Percentiles rank a stretch among this genome's conserved stretches.
Evolutionary conservation across 2,113 vertebrate species (phyloP).

Genomic region (Prionailurus bengalensis): DNA sequence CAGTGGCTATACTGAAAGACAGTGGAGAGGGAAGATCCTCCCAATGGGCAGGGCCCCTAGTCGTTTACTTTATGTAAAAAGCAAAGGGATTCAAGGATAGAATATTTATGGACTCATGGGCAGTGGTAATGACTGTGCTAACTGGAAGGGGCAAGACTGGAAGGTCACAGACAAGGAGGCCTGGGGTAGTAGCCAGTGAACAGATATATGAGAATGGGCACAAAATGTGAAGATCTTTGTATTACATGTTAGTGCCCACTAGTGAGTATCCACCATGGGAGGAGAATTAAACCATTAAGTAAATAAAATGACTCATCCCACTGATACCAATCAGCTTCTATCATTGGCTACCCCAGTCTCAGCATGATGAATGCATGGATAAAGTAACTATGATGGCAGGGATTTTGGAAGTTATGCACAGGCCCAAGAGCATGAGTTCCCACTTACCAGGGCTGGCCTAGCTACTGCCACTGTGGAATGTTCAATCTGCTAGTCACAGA

Average conservation of each 20-base stretch:
- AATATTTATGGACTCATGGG: neutral
- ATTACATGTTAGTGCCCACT: neutral
- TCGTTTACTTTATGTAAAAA: neutral
- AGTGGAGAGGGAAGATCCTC: neutral
- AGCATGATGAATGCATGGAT: neutral
- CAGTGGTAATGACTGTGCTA: neutral
- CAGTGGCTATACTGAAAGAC: neutral
- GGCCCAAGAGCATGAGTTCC: neutral
- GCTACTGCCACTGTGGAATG: neutral
- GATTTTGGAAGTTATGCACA: neutral
- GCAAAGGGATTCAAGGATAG: neutral
- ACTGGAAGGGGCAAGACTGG: neutral
- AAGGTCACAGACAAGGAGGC: neutral
- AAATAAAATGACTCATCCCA: constrained; percentile 1
- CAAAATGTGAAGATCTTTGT: neutral
- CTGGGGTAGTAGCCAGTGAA: neutral
- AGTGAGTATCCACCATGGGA: neutral
- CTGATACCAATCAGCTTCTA: neutral
- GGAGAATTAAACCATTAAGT: neutral
- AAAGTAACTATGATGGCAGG: neutral
- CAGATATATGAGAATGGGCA: neutral
- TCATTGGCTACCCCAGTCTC: neutral
- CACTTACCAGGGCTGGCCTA: neutral
- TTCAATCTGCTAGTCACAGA: neutral
- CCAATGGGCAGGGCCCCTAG: neutral